Evolutionary conservation across 2,797 vertebrate species (phyloP), one percentile per base, ranked within the genome.

Genomic region (Limnodromus scolopaceus): DNA sequence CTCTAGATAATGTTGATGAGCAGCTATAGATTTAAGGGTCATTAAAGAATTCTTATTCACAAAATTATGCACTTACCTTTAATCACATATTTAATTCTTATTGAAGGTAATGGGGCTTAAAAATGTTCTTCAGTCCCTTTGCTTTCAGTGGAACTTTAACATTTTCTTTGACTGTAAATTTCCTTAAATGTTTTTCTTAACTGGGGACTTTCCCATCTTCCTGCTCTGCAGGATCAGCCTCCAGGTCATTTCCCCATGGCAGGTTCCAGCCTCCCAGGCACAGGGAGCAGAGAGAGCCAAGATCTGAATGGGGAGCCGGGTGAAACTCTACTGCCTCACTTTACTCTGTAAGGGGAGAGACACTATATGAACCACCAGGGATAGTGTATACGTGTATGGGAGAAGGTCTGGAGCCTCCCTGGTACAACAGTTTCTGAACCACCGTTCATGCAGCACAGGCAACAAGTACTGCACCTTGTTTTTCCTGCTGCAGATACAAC

Each of bases 31-130:
- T 89, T 84, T 87, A 91, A 85, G 70, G 45, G 24, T 90, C 92
- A 72, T 93, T 95, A 93, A 92, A 92, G 24, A 79, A 91, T 84
- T 77, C 75, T 89, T 83, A 39, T 61, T 92, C 71, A 71, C 75
- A 85, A 82, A 92, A 87, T 36, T 78, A 77, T 57, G 60, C 65
- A 64, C 60, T 89, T 85, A 60, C 53, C 55, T 93, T 91, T 89
- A 89, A 91, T 83, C 49, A 76, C 54, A 16, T 85, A 77, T 83
- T 95, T 85, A 70, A 66, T 61, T 85, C 30, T 85, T 39, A 64
- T 46, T 68, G 39, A 92, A 92, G 75, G 9, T 70, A 91, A 91
- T 77, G 45, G 18, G 9, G 4, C 60, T 96, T 83, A 10, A 80
- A 96, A 84, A 64, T 27, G 9, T 71, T 84, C 55, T 80, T 74